These are phyloP conservation scores for Tipula confusa DNA, from an alignment of 2,888 invertebrate genomes.

Conservation along the genomic window DNA sequence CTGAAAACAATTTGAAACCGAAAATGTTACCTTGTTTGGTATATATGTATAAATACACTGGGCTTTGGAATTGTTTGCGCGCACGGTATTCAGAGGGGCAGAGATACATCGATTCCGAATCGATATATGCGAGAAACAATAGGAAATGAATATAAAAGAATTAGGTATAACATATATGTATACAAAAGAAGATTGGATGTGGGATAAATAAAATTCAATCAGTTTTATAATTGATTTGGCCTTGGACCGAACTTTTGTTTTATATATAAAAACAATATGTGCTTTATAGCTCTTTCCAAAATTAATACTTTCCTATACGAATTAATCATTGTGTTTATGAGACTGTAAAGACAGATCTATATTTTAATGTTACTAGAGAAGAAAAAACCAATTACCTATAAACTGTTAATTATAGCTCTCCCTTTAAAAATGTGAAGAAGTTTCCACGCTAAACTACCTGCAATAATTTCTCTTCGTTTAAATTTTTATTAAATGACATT, in stretches of 20 bases:
- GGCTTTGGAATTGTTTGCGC: not conserved
- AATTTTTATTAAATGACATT: too few relatives aligned
- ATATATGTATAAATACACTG: not conserved
- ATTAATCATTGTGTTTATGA: too few relatives aligned
- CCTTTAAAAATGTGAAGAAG: too few relatives aligned
- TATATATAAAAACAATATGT: too few relatives aligned
- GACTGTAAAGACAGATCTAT: too few relatives aligned
- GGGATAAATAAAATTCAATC: not conserved
- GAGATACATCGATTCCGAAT: not conserved
- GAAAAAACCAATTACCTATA: too few relatives aligned
- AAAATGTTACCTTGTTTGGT: not conserved
- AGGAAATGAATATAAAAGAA: not conserved
- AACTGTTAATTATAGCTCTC: too few relatives aligned
- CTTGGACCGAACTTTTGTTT: not conserved
- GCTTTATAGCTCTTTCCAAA: too few relatives aligned
- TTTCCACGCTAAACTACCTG: too few relatives aligned
- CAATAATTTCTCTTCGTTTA: too few relatives aligned
- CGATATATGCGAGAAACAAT: not conserved
- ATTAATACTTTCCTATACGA: too few relatives aligned
- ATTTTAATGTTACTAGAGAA: too few relatives aligned
- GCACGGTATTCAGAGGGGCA: not conserved
- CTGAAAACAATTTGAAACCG: not conserved
- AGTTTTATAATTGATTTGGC: not conserved
- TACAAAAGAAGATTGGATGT: not conserved
- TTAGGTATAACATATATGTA: not conserved